Evolutionary conservation across 2,113 vertebrate species (phyloP).

Genomic region (Microcebus murinus): DNA sequence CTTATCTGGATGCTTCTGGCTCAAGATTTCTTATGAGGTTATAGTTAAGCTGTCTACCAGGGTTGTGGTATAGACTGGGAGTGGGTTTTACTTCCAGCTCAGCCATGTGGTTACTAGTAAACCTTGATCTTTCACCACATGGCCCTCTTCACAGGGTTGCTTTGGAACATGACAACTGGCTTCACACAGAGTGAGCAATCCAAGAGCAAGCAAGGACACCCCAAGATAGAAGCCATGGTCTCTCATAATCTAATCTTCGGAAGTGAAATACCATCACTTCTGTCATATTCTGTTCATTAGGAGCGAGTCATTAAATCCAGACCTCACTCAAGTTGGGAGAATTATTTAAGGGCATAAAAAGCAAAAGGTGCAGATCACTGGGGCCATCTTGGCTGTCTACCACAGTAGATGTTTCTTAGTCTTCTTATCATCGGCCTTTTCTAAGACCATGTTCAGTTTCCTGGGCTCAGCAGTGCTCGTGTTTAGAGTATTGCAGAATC

Average conservation of each 20-base stretch:
- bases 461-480: background rate
- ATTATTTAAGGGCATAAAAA: background rate
- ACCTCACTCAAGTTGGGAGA: background rate
- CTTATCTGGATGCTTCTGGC: background rate
- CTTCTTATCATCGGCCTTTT: background rate
- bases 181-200: background rate
- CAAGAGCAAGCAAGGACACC: background rate
- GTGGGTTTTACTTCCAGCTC: background rate
- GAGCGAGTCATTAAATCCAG: constrained; percentile 3
- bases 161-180: background rate
- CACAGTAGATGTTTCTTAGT: background rate
- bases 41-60: background rate
- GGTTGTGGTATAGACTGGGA: background rate
- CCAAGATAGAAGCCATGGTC: background rate
- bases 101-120: background rate
- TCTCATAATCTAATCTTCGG: constrained; percentile 8
- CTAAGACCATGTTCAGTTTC: background rate
- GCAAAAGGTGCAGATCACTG: background rate
- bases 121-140: background rate
- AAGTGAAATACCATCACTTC: background rate
- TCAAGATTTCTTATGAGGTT: constrained; percentile 9
- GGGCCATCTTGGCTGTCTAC: background rate
- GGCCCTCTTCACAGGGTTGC: background rate
- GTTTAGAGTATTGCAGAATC: background rate
- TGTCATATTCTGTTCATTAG: background rate